Conservation (phyloP, 1,140 invertebrate species). For the Formica selysi region DNA sequence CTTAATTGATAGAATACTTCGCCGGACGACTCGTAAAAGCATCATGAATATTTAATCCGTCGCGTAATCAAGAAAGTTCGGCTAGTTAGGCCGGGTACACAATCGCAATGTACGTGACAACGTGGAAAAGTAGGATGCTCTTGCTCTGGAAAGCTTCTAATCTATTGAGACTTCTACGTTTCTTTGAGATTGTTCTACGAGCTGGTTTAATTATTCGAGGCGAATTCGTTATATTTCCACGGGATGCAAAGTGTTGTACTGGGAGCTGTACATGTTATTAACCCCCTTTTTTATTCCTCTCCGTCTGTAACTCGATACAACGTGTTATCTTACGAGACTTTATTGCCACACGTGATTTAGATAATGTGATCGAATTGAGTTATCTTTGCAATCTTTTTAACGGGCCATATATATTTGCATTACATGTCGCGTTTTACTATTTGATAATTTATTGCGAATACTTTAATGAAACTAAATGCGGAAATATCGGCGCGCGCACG, state of each 20-base stretch:
- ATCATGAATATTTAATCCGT: slow-evolving; percentile 63
- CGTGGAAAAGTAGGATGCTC: slow-evolving; percentile 54
- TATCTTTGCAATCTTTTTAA: slow-evolving; percentile 33
- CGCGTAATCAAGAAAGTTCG: slow-evolving; percentile 64
- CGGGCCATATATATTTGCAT: slow-evolving; percentile 13
- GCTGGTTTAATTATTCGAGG: slow-evolving; percentile 30
- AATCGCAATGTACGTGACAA: slow-evolving; percentile 58
- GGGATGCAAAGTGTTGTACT: background rate
- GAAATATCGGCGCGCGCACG: slow-evolving; percentile 40
- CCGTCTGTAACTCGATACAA: too few relatives aligned
- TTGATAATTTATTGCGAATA: slow-evolving; percentile 46
- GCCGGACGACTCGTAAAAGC: slow-evolving; percentile 54
- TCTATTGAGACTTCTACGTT: slow-evolving; percentile 33
- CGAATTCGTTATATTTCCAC: background rate
- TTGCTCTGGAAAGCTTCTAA: slow-evolving; percentile 24
- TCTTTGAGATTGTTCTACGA: background rate
- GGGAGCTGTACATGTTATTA: background rate
- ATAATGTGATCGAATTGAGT: slow-evolving; percentile 21
- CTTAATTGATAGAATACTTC: slow-evolving; percentile 57
- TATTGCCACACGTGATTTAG: slow-evolving; percentile 7
- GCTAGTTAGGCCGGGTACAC: slow-evolving; percentile 62
- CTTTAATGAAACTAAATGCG: slow-evolving; percentile 48
- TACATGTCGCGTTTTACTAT: slow-evolving; percentile 27
- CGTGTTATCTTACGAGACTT: background rate
- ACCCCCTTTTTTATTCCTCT: too few relatives aligned